Evolutionary conservation across 2,888 invertebrate species (phyloP).

Genomic region (Saturnia pavonia): DNA sequence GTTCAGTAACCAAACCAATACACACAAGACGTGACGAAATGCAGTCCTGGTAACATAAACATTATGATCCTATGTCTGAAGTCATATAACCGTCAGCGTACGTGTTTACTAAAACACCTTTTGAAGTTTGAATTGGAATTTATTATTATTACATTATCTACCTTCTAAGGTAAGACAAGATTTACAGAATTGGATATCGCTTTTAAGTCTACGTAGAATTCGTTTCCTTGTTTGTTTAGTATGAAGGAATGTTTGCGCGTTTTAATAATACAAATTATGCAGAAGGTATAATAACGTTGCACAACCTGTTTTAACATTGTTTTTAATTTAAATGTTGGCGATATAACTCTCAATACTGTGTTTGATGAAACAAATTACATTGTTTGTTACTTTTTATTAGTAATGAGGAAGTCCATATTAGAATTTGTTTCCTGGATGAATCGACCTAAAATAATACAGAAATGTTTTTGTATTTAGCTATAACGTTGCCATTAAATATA

Average conservation of each 20-base stretch:
- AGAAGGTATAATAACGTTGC: neutral
- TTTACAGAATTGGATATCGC: conserved; percentile 17
- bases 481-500: no score
- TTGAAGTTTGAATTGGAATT: conserved; percentile 18
- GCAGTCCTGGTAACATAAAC: conserved; percentile 34
- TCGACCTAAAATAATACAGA: no score
- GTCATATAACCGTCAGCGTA: conserved; percentile 19
- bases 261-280: neutral
- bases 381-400: no score
- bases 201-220: neutral
- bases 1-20: conserved; percentile 19
- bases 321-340: no score
- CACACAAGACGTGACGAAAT: conserved; percentile 34
- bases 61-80: conserved; percentile 28
- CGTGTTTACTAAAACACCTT: conserved; percentile 32
- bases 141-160: conserved; percentile 13
- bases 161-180: conserved; percentile 16
- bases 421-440: no score
- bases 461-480: no score
- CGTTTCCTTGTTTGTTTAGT: conserved; percentile 6
- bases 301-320: neutral
- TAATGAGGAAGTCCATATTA: no score
- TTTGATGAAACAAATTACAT: no score
- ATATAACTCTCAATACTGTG: no score
- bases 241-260: conserved; percentile 5